Percentiles rank a stretch among this genome's conserved stretches.
These are phyloP conservation scores for Manduca sexta DNA, from an alignment of 1,140 invertebrate species.

Conservation along the genomic window DNA sequence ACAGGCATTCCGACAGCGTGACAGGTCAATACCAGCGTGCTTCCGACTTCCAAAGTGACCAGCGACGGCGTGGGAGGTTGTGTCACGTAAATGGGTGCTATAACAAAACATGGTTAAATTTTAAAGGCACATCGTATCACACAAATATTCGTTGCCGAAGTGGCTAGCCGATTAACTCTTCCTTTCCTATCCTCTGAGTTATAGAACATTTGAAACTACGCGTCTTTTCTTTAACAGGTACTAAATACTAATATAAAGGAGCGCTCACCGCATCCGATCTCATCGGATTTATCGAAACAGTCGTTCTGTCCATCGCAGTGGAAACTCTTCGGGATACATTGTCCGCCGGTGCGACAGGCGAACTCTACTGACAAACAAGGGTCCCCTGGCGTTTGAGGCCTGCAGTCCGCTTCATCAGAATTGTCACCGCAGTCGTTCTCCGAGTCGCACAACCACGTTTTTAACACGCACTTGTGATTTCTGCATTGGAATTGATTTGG, in stretches of 20 bases:
- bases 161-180: no score
- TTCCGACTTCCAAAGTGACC: slow-evolving; percentile 80
- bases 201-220: no score
- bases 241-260: no score
- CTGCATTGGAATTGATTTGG: slow-evolving; percentile 94
- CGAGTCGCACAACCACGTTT: slow-evolving; percentile 92
- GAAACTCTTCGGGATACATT: slow-evolving; percentile 95
- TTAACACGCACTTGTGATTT: slow-evolving; percentile 92
- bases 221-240: no score
- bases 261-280: slow-evolving; percentile 93
- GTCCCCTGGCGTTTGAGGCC: slow-evolving; percentile 74
- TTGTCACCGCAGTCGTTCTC: slow-evolving; percentile 95
- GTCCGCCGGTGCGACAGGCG: slow-evolving; percentile 82
- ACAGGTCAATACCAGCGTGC: slow-evolving; percentile 86
- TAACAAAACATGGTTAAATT: no score
- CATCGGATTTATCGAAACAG: slow-evolving; percentile 92
- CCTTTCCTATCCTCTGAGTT: no score
- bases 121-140: no score
- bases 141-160: no score
- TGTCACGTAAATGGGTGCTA: slow-evolving; percentile 48
- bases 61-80: slow-evolving; percentile 79
- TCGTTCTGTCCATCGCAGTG: slow-evolving; percentile 94
- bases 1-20: slow-evolving; percentile 90
- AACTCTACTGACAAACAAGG: slow-evolving; percentile 88
- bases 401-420: slow-evolving; percentile 85